Conservation (phyloP, 2,797 vertebrate genomes). For the Philypnodon macrostomus region DNA sequence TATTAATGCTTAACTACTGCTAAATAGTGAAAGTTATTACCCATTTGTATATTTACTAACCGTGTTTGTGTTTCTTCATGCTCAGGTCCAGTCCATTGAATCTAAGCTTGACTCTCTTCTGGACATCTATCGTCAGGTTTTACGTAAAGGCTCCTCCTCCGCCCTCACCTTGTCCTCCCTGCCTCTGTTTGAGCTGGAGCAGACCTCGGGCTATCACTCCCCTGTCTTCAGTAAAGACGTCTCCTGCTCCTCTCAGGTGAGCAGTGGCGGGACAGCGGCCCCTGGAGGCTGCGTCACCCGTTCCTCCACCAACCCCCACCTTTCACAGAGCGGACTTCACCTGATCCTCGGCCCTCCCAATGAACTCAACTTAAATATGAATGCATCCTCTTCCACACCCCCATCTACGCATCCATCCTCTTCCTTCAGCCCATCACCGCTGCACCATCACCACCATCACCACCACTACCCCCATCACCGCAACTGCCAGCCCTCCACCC, state of each 20-base stretch:
- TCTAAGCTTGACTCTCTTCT: constrained; percentile 93
- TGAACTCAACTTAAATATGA: constrained; percentile 85
- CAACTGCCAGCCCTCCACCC: constrained; percentile 66
- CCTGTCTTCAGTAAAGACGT: constrained; percentile 88
- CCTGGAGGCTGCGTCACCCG: constrained; percentile 40
- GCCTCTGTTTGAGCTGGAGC: constrained; percentile 92
- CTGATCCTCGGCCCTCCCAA: constrained; percentile 89
- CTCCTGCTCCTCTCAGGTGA: constrained; percentile 84
- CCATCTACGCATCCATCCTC: constrained; percentile 75
- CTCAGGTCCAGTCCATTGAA: constrained; percentile 95
- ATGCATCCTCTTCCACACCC: constrained; percentile 78
- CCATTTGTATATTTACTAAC: too few species aligned
- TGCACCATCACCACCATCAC: constrained; percentile 59
- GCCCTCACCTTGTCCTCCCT: constrained; percentile 89
- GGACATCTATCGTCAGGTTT: constrained; percentile 93
- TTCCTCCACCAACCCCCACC: constrained; percentile 85
- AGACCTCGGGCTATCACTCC: constrained; percentile 94
- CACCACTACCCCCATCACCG: constrained; percentile 40
- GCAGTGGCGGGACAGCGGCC: constrained; percentile 59
- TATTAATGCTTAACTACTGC: too few species aligned
- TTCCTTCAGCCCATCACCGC: constrained; percentile 64
- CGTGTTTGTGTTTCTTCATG: not conserved
- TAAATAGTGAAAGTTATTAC: too few species aligned
- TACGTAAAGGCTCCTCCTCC: constrained; percentile 90
- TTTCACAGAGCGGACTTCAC: constrained; percentile 87